These are phyloP conservation scores for Thomomys bottae DNA, from an alignment of 2,113 vertebrate genomes.

Conservation along the genomic window DNA sequence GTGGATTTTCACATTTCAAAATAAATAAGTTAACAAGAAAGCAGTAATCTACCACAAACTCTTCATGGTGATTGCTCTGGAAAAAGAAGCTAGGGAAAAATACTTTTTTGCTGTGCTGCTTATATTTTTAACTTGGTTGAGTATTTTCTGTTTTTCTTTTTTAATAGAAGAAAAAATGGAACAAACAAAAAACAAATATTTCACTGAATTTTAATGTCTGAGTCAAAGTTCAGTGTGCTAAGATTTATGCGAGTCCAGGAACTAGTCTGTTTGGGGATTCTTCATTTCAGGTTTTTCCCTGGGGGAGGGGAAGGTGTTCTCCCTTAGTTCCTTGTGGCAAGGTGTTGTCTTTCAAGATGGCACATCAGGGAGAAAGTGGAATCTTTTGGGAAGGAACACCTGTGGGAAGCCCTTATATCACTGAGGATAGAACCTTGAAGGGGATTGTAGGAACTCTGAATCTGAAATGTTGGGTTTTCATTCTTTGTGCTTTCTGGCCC, in stretches of 20 bases:
- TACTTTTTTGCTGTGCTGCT: background rate
- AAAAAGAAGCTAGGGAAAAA: background rate
- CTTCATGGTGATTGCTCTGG: background rate
- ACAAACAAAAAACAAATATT: too few relatives aligned
- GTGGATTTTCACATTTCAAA: conserved; percentile 6
- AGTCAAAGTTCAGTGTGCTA: background rate
- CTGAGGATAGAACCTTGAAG: background rate
- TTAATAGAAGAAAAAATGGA: too few relatives aligned
- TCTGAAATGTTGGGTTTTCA: background rate
- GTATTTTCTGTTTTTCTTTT: background rate
- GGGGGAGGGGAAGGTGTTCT: too few relatives aligned
- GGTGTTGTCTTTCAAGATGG: background rate
- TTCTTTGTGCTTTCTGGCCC: background rate
- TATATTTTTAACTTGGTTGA: conserved; percentile 32
- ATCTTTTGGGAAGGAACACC: background rate
- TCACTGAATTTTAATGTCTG: background rate
- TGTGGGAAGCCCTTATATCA: background rate
- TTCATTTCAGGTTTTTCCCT: too few relatives aligned
- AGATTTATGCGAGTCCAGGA: background rate
- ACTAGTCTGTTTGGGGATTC: background rate
- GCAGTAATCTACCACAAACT: background rate
- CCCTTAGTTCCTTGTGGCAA: background rate
- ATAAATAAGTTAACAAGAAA: background rate
- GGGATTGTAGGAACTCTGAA: background rate
- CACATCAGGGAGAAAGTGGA: too few relatives aligned